These are phyloP conservation scores for Grammomys surdaster DNA, from an alignment of 2,113 vertebrate genomes.

Conservation along the genomic window DNA sequence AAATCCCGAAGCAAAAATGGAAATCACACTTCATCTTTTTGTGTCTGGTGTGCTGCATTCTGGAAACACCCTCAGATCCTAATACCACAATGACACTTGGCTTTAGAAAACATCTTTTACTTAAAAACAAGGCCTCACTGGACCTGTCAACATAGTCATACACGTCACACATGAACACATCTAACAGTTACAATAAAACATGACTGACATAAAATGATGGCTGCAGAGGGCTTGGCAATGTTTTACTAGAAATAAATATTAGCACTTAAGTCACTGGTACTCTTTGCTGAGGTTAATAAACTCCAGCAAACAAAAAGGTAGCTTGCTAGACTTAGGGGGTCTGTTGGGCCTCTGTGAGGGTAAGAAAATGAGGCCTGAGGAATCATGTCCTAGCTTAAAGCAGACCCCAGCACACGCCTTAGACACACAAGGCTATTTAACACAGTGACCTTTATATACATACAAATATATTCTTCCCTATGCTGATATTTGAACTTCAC, in stretches of 20 bases:
- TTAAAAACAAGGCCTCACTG: constrained; percentile 82
- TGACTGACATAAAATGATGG: constrained; percentile 69
- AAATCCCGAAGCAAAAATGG: not conserved
- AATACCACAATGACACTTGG: constrained; percentile 39
- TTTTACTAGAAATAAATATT: constrained; percentile 54
- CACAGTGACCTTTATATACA: constrained; percentile 53
- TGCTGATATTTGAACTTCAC: constrained; percentile 34
- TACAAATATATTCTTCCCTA: constrained; percentile 50
- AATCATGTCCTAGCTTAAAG: not conserved
- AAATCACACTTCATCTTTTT: not conserved
- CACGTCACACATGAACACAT: not conserved
- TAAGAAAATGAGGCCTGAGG: not conserved
- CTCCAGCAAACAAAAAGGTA: not conserved
- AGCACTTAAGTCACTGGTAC: not conserved
- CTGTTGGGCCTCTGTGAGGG: not conserved
- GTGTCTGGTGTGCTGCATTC: not conserved
- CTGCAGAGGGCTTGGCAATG: constrained; percentile 67
- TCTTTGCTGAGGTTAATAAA: not conserved
- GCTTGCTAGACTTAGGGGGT: not conserved
- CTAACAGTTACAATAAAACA: constrained; percentile 50
- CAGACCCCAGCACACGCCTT: not conserved
- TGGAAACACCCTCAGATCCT: constrained; percentile 41
- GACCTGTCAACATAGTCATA: constrained; percentile 66
- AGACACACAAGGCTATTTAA: constrained; percentile 18
- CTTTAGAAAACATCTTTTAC: constrained; percentile 86